Conservation (phyloP, 2,113 vertebrate genomes). For the Dipodomys spectabilis region DNA sequence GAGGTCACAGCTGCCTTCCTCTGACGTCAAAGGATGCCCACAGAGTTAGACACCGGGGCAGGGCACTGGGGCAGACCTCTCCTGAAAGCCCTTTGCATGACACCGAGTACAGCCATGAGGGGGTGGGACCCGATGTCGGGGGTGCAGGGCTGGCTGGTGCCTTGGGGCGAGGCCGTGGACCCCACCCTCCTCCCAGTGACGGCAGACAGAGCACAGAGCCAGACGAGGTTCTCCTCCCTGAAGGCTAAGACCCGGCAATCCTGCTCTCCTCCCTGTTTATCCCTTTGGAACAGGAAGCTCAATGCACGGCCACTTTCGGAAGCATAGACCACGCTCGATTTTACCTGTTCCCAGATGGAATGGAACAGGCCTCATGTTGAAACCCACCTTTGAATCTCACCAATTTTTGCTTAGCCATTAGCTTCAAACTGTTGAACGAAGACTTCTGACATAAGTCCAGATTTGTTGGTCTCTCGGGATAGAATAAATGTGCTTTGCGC, state of each 20-base stretch:
- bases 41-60: neutral
- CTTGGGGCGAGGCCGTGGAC: no score
- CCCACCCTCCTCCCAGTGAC: neutral
- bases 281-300: neutral
- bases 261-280: neutral
- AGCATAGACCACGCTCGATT: no score
- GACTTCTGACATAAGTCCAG: neutral
- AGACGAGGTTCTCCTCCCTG: no score
- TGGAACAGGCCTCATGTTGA: neutral
- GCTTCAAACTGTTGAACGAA: neutral
- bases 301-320: no score
- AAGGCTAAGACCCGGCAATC: neutral
- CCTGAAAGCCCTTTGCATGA: neutral
- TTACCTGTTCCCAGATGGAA: neutral
- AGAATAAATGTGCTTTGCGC: neutral
- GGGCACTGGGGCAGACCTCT: neutral
- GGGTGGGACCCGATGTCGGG: neutral
- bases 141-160: neutral
- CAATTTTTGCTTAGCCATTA: neutral
- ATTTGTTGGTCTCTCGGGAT: neutral
- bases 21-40: neutral
- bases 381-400: neutral
- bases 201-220: neutral
- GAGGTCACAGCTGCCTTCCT: neutral
- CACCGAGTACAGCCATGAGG: fast-evolving